phyloP scores from a whole-genome alignment of 1,140 invertebrate species.

The Brachionus calyciflorus region DNA sequence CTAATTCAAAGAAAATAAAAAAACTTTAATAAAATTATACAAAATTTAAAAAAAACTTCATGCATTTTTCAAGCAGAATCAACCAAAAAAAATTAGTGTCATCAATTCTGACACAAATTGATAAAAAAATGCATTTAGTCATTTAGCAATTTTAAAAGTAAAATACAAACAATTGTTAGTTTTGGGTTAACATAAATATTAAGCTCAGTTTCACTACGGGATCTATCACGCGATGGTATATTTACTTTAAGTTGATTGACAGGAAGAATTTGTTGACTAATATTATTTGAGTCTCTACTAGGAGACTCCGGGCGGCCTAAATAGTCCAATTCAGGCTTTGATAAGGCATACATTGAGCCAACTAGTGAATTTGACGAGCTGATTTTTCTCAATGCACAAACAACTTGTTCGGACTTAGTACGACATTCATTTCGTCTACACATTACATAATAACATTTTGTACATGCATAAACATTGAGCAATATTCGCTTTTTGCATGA shows the following conservation, averaged over 20 bases:
- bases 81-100: no score
- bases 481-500: constrained; percentile 30
- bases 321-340: constrained; percentile 23
- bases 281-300: not conserved
- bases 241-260: constrained; percentile 46
- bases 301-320: constrained; percentile 9
- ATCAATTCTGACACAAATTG: not conserved
- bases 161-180: constrained; percentile 30
- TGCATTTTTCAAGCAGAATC: not conserved
- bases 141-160: not conserved
- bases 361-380: constrained; percentile 23
- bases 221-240: constrained; percentile 44
- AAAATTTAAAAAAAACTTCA: not conserved
- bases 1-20: not conserved
- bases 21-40: not conserved
- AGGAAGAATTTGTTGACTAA: constrained; percentile 44
- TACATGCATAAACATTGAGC: constrained; percentile 32
- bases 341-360: constrained; percentile 14
- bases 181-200: constrained; percentile 43
- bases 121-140: not conserved
- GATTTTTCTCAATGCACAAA: constrained; percentile 13
- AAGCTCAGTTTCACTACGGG: constrained; percentile 41
- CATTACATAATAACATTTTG: constrained; percentile 39
- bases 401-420: constrained; percentile 7
- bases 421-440: constrained; percentile 19